Base-by-base conservation (phyloP, 1,140 invertebrate genomes). In the Drosophila albomicans region DNA sequence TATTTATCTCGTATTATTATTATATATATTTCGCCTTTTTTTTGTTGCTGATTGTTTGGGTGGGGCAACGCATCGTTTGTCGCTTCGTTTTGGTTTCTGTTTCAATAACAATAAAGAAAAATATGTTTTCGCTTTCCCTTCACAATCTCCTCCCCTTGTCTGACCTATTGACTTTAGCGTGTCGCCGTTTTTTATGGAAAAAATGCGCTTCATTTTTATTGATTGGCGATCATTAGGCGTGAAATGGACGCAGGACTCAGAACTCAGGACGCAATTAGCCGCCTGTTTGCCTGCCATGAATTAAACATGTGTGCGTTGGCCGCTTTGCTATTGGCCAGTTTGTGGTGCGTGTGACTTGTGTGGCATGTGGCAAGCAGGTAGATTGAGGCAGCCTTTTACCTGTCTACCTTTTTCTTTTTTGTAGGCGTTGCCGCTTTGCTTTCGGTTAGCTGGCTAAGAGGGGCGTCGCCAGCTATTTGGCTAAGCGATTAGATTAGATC, bases 401-500 rank as follows among this genome's bases (percentile, higher is more conserved):
- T 85, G 81, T 16, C 64, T 41, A 2, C 20, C 10, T 10, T 30
- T 10, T 11, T 1, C 3, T 3, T 38, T 6, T 45, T 68, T 59
- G 68, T 72, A 72, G 68, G 61, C 68, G 74, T 66, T 61, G 68
- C 74, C 66, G 8, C 25, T 25, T 25, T 25, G 20, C 20, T 25
- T 25, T 25, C 20, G 20, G 35, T 35, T 54, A 54, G 20, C 38
- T 28, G 20, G 11, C 30, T 30, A 56, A 52, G 56, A 59, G 52
- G 66, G 84, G 79, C 84, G 82, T 87, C 59, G 67, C 70, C 68
- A 38, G 64, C 25, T 89, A 88, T 88, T 88, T 88, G 78, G 56
- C 78, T 67, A 88, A 89, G 51, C 81, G 85, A 88, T 89, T 84
- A 89, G 81, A 85, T 89, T 69, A 81, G 63, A 86, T 11, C 15